These are phyloP conservation scores for Psilanteris sp. DNA, from an alignment of 1,140 invertebrate genomes.

Conservation along the genomic window DNA sequence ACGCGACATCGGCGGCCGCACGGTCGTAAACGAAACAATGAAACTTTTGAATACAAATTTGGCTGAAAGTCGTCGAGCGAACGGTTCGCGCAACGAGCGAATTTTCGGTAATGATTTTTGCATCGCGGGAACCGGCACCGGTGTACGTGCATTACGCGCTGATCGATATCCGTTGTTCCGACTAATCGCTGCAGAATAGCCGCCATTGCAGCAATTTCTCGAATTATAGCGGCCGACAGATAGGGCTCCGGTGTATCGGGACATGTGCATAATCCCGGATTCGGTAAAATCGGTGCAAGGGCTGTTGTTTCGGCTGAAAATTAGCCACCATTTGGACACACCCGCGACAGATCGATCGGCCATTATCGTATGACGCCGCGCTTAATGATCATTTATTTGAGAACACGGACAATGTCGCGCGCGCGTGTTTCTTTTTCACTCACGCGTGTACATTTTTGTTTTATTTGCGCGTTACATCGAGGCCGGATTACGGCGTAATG, in stretches of 20 bases:
- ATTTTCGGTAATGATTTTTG: conserved; percentile 58
- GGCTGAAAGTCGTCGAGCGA: not conserved
- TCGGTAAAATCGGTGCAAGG: conserved; percentile 27
- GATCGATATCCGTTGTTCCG: conserved; percentile 60
- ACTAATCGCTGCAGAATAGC: conserved; percentile 61
- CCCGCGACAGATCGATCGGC: conserved; percentile 37
- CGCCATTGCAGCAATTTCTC: conserved; percentile 59
- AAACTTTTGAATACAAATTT: conserved; percentile 12
- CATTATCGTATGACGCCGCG: conserved; percentile 28
- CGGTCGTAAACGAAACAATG: conserved; percentile 4
- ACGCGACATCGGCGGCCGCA: too few species aligned
- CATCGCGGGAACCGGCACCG: conserved; percentile 45
- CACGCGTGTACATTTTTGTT: conserved; percentile 1
- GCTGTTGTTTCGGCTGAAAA: conserved; percentile 41
- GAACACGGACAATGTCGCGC: too few species aligned
- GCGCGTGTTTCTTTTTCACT: conserved; percentile 13
- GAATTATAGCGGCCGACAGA: conserved; percentile 51
- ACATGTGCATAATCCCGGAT: conserved; percentile 55
- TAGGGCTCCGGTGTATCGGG: conserved; percentile 42
- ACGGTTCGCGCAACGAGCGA: conserved; percentile 23
- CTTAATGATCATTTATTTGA: conserved; percentile 37
- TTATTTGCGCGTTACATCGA: not conserved
- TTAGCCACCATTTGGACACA: conserved; percentile 30
- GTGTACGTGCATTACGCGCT: conserved; percentile 42
- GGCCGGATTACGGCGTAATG: conserved; percentile 12